Conservation (phyloP, 1,140 invertebrate genomes). For the Leguminivora glycinivorella region DNA sequence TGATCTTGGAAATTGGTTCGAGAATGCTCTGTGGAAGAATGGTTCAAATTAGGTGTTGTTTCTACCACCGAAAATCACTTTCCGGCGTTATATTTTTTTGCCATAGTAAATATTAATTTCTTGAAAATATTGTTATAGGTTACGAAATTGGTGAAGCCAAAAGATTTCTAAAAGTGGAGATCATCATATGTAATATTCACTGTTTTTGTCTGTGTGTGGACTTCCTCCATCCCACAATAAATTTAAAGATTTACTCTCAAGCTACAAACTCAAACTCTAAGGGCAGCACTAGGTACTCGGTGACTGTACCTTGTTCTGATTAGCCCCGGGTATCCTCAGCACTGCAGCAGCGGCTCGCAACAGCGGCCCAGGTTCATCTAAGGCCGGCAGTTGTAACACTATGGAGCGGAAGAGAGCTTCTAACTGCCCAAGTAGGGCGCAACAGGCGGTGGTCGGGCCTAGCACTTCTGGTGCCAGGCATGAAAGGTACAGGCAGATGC, state of each 20-base stretch:
- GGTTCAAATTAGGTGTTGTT: slow-evolving; percentile 22
- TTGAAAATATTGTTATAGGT: no score
- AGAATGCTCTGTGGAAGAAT: slow-evolving; percentile 79
- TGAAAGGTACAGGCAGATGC: slow-evolving; percentile 95
- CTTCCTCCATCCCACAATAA: no score
- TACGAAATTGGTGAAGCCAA: no score
- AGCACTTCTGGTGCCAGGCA: slow-evolving; percentile 92
- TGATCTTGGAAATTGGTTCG: slow-evolving; percentile 97
- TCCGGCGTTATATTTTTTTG: no score
- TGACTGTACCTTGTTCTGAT: slow-evolving; percentile 85
- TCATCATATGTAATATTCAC: no score
- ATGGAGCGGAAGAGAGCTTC: slow-evolving; percentile 92
- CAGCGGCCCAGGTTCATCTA: slow-evolving; percentile 88
- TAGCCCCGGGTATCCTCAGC: slow-evolving; percentile 90
- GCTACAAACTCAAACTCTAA: no score
- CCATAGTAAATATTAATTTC: no score
- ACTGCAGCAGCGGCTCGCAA: slow-evolving; percentile 92
- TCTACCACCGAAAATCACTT: no score
- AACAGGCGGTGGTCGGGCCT: slow-evolving; percentile 86
- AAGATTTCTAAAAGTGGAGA: no score
- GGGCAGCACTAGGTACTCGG: no score
- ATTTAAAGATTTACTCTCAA: no score
- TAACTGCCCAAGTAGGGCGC: slow-evolving; percentile 88
- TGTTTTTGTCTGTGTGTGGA: no score
- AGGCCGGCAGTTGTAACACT: slow-evolving; percentile 85